Evolutionary conservation across 2,888 invertebrate species (phyloP).

Genomic region (Lydus trimaculatus): DNA sequence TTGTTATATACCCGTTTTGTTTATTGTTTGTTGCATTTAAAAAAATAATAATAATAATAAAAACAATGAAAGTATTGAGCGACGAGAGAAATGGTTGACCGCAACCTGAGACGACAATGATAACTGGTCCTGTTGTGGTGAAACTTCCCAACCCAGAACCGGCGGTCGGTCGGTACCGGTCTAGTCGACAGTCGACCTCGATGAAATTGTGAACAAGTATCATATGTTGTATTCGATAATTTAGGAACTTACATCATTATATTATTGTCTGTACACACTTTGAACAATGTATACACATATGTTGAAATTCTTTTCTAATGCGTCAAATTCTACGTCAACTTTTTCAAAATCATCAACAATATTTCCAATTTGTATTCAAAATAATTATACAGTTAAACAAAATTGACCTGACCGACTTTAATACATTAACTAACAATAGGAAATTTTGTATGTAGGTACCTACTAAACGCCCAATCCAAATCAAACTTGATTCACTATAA

Average conservation of each 20-base stretch:
- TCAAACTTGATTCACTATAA: background rate
- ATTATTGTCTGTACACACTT: background rate
- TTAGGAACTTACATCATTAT: slow-evolving; percentile 23
- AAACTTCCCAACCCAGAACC: slow-evolving; percentile 20
- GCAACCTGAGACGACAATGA: slow-evolving; percentile 22
- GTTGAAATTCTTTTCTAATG: no score
- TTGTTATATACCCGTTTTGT: background rate
- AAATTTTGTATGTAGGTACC: no score
- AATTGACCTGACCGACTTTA: background rate
- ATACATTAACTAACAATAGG: no score
- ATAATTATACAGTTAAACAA: background rate
- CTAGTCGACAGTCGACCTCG: slow-evolving; percentile 25
- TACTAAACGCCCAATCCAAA: no score
- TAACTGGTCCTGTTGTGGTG: slow-evolving; percentile 21
- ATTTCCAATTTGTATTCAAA: no score
- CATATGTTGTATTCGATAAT: slow-evolving; percentile 15
- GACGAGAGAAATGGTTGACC: slow-evolving; percentile 14
- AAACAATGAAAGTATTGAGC: slow-evolving; percentile 5
- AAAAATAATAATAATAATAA: no score
- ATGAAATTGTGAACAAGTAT: slow-evolving; percentile 10
- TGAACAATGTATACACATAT: no score
- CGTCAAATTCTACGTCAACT: no score
- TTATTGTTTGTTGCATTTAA: background rate
- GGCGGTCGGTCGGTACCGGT: slow-evolving; percentile 23
- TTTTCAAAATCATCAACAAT: no score